Base-by-base conservation (phyloP, 2,888 invertebrate genomes). In the Craniophora ligustri region DNA sequence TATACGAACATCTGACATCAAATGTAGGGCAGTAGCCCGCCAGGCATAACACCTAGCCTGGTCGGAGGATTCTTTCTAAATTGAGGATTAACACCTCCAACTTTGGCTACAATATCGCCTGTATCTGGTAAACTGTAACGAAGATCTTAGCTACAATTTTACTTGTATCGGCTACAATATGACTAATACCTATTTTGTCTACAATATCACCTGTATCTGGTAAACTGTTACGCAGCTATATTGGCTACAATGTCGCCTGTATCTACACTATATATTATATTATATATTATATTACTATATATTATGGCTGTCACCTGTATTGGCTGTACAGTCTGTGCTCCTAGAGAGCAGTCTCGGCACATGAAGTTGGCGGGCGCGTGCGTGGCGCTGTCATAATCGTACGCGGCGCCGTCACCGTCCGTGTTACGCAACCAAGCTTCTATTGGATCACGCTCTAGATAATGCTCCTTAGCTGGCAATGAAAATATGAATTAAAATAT, bases 321-420 rank as follows among this genome's bases (percentile, higher is more conserved):
- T 3, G 67, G 61, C 0, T 34, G 10, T 2, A 92, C 81, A 0
- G 89, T 89, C 5, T 75, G 69, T 0, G 61, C 72, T 0, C 87
- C 86, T 0, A 77, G 66, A 0, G 70, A 60, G 44, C 91, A 92
- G 5, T 68, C 60, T 0, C 18, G 26, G 23, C 91, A 91, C 76
- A 85, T 70, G 40, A 67, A 91, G 71, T 89, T 90, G 2, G 82
- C 86, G 0, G 92, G 86, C 0, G 91, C 91, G 60, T 92, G 92
- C 0, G 88, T 86, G 0, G 72, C 86, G 44, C 90, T 90, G 0
- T 72, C 67, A 14, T 84, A 90, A 65, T 91, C 91, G 45, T 92
- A 92, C 0, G 85, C 73, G 0, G 84, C 40, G 0, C 66, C 45
- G 0, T 64, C 67, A 0, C 65, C 71, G 0, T 78, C 66, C 2